Conservation (phyloP, 2,797 vertebrate genomes). For the Trachops cirrhosus region DNA sequence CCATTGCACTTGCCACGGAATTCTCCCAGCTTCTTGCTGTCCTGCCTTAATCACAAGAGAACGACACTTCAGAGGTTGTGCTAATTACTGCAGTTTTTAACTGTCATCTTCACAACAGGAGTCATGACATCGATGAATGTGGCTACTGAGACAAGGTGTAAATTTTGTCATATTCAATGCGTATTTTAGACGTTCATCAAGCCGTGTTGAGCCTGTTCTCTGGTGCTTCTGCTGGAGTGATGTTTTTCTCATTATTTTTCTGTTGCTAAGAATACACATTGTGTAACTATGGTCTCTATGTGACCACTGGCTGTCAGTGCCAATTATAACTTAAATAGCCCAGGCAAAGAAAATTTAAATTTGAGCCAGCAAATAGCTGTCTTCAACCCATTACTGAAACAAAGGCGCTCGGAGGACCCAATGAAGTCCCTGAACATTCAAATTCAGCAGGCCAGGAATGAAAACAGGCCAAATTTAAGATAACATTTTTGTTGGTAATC, state of each 20-base stretch:
- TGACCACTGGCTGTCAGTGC: constrained; percentile 52
- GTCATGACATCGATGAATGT: background rate
- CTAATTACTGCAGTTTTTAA: background rate
- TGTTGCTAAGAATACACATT: constrained; percentile 57
- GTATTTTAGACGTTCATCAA: constrained; percentile 2
- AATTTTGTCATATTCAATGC: background rate
- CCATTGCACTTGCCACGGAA: background rate
- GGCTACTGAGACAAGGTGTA: background rate
- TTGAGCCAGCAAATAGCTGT: constrained; percentile 57
- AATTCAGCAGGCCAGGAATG: background rate
- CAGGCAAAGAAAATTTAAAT: constrained; percentile 69
- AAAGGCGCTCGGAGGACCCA: constrained; percentile 42
- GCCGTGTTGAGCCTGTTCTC: background rate
- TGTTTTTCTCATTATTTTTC: constrained; percentile 49
- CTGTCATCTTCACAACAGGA: background rate
- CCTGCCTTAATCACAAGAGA: background rate
- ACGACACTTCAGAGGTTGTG: background rate
- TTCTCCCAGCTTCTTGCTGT: background rate
- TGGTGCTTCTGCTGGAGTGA: background rate
- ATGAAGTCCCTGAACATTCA: constrained; percentile 12
- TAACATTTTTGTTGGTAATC: background rate
- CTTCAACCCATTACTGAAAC: constrained; percentile 43
- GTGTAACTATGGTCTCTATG: background rate
- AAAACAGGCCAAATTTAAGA: constrained; percentile 44
- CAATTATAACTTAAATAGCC: constrained; percentile 58